Conservation (phyloP, 2,113 vertebrate genomes). For the Herpetotheres cachinnans region DNA sequence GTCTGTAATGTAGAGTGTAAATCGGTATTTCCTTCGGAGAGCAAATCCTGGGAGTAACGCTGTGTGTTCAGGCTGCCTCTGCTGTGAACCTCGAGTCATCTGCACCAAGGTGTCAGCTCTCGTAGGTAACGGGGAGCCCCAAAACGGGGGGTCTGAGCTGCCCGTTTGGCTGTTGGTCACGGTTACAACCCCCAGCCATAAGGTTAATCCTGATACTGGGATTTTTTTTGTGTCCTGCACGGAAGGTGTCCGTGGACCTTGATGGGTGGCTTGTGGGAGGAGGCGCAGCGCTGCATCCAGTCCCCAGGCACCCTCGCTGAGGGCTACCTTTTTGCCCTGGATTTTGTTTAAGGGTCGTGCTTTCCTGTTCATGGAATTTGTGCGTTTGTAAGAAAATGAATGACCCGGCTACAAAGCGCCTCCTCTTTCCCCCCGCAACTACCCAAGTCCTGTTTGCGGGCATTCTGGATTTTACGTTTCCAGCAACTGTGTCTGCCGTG, state of each 20-base stretch:
- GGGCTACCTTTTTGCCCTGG: background rate
- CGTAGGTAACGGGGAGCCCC: fast-evolving
- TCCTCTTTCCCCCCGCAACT: background rate
- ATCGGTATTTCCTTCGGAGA: background rate
- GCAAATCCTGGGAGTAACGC: background rate
- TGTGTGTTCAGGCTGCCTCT: fast-evolving
- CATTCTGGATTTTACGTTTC: background rate
- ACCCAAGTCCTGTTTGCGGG: background rate
- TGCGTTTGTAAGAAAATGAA: background rate
- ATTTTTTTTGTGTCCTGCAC: background rate
- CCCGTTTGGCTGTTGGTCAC: background rate
- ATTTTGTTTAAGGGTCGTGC: background rate
- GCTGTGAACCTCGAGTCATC: no score
- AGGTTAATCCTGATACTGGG: fast-evolving
- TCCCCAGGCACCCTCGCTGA: background rate
- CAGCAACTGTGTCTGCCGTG: background rate
- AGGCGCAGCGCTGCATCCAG: fast-evolving
- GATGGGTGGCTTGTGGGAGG: background rate
- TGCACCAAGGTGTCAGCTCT: no score
- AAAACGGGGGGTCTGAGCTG: fast-evolving
- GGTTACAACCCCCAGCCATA: fast-evolving
- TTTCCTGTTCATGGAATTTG: background rate
- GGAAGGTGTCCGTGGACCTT: fast-evolving
- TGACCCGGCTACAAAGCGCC: background rate
- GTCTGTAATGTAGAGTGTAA: background rate